A percentile compares a stretch with the other conserved stretches of the same genome.
These are phyloP conservation scores for Lucifuga dentata DNA, from an alignment of 2,113 vertebrate species.

Conservation along the genomic window DNA sequence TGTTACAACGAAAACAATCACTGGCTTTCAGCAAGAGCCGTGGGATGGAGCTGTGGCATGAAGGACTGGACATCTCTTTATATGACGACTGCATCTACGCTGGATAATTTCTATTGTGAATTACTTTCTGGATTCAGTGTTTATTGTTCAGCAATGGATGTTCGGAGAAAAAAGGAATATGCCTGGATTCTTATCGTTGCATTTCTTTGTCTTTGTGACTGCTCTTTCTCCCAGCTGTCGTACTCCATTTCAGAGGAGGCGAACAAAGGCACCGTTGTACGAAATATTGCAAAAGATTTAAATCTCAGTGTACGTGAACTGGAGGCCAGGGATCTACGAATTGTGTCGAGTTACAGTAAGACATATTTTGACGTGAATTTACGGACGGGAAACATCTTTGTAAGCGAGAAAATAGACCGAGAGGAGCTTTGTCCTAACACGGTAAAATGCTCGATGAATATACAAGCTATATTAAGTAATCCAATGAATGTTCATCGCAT, in stretches of 20 bases:
- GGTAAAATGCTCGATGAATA: constrained; percentile 71
- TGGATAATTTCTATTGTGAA: not conserved
- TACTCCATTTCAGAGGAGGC: constrained; percentile 75
- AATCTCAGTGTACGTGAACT: constrained; percentile 65
- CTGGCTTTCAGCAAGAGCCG: not conserved
- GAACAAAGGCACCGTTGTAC: constrained; percentile 73
- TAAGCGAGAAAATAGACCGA: constrained; percentile 82
- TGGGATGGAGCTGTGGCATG: not conserved
- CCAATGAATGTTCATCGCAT: constrained; percentile 78
- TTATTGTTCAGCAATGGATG: constrained; percentile 16
- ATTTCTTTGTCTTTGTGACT: constrained; percentile 51
- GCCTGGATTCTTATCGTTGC: constrained; percentile 43
- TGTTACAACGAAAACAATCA: not conserved
- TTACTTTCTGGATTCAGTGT: not conserved
- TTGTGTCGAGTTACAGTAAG: constrained; percentile 78
- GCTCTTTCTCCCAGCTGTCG: constrained; percentile 59
- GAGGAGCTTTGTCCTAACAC: constrained; percentile 77
- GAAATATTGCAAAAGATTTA: constrained; percentile 78
- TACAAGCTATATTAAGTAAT: constrained; percentile 81
- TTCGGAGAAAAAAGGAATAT: constrained; percentile 1
- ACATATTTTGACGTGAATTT: constrained; percentile 78
- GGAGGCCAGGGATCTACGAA: constrained; percentile 70
- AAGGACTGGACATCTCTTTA: not conserved
- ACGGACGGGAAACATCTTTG: constrained; percentile 78
- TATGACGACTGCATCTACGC: not conserved